Percentiles rank a stretch among this genome's conserved stretches.
These are phyloP conservation scores for Acanthurus lineatus DNA, from an alignment of 2,797 vertebrate species.

Conservation along the genomic window DNA sequence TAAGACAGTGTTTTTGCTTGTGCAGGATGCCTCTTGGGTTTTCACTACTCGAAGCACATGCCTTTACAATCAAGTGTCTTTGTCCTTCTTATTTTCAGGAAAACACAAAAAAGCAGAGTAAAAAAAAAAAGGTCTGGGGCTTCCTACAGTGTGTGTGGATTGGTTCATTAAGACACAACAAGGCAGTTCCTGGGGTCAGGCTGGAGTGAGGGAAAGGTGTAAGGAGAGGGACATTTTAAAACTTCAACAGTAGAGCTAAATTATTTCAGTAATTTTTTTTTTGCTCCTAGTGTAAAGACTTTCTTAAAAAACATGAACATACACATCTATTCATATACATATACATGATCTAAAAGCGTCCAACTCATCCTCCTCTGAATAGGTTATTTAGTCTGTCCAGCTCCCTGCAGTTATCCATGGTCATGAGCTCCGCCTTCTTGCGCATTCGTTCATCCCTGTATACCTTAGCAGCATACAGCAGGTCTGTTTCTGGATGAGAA, in stretches of 20 bases:
- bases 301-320: slow-evolving; percentile 78
- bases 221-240: slow-evolving; percentile 46
- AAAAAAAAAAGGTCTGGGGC: slow-evolving; percentile 14
- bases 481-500: slow-evolving; percentile 90
- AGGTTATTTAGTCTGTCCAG: slow-evolving; percentile 94
- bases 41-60: slow-evolving; percentile 52
- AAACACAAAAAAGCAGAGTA: slow-evolving; percentile 42
- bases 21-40: slow-evolving; percentile 43
- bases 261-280: slow-evolving; percentile 52
- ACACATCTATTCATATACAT: slow-evolving; percentile 79
- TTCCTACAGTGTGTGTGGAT: slow-evolving; percentile 51
- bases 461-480: slow-evolving; percentile 95
- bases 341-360: slow-evolving; percentile 70
- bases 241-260: slow-evolving; percentile 75
- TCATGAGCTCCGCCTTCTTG: slow-evolving; percentile 94
- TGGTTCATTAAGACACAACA: slow-evolving; percentile 62
- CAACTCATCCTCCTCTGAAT: slow-evolving; percentile 94
- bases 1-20: slow-evolving; percentile 48
- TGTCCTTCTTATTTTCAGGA: slow-evolving; percentile 59
- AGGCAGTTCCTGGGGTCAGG: slow-evolving; percentile 61
- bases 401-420: slow-evolving; percentile 98
- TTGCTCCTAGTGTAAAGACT: slow-evolving; percentile 75
- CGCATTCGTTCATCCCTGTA: slow-evolving; percentile 95
- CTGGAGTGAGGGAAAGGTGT: slow-evolving; percentile 40
- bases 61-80: slow-evolving; percentile 74